Conservation (phyloP, 1,140 invertebrate genomes). For the Caerostris extrusa region DNA sequence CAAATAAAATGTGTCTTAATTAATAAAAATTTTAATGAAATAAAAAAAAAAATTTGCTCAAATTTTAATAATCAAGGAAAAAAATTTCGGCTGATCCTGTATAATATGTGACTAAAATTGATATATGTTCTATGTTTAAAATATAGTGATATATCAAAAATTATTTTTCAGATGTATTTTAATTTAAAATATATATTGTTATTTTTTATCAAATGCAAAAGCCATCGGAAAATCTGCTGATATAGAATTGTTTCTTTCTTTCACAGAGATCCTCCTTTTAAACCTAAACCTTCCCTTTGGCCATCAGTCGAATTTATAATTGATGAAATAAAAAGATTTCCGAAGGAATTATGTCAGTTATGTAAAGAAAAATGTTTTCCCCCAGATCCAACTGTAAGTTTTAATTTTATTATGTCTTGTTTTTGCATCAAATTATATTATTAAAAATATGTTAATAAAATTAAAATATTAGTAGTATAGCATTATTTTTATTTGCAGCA, state of each 20-base stretch:
- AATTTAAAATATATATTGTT: not conserved
- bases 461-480: not conserved
- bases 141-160: too few species aligned
- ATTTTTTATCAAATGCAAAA: not conserved
- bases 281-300: conserved; percentile 85
- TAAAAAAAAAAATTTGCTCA: too few species aligned
- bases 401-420: not conserved
- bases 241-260: not conserved
- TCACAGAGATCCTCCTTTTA: conserved; percentile 83
- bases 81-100: too few species aligned
- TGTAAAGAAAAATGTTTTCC: conserved; percentile 86
- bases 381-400: conserved; percentile 83
- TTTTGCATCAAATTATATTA: conserved; percentile 38
- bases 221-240: not conserved
- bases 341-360: conserved; percentile 85
- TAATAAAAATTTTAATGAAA: too few species aligned
- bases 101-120: too few species aligned
- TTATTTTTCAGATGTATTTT: not conserved
- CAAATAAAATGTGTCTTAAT: too few species aligned
- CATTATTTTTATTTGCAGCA: conserved; percentile 80
- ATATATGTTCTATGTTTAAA: too few species aligned
- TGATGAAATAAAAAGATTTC: conserved; percentile 84
- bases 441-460: not conserved
- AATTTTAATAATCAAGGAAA: too few species aligned
- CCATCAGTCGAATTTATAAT: conserved; percentile 86